phyloP scores from a whole-genome alignment of 1,140 invertebrate species.

The Drosophila mayri region DNA sequence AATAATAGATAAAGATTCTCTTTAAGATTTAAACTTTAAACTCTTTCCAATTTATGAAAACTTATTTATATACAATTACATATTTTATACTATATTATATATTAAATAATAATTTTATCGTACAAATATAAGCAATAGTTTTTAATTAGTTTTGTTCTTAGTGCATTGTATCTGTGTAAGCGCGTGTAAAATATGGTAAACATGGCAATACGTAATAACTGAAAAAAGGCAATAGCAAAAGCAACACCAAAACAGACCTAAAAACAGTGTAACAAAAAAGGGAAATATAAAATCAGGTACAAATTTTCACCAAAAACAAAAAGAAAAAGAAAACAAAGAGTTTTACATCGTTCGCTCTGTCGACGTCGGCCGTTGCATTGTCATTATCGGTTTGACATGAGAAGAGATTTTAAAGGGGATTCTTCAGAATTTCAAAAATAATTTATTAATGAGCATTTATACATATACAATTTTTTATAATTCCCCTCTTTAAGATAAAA shows the following conservation, averaged over 20 bases:
- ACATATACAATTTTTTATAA: no score
- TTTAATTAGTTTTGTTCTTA: neutral
- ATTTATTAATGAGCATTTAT: no score
- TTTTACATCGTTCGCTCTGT: conserved; percentile 66
- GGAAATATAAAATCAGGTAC: conserved; percentile 82
- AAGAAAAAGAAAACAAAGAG: conserved; percentile 48
- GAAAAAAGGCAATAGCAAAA: conserved; percentile 40
- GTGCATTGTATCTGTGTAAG: conserved; percentile 39
- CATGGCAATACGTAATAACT: conserved; percentile 81
- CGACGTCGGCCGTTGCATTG: conserved; percentile 45
- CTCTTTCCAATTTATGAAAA: no score
- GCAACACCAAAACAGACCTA: conserved; percentile 5
- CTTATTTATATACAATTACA: no score
- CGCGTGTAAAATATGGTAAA: conserved; percentile 83
- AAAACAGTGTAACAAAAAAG: conserved; percentile 74
- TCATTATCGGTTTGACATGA: conserved; percentile 31
- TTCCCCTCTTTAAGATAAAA: no score
- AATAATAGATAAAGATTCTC: no score
- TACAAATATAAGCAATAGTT: neutral
- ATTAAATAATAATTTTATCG: neutral
- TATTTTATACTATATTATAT: neutral
- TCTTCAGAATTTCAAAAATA: neutral
- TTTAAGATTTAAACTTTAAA: neutral
- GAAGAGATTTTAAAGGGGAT: neutral
- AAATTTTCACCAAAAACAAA: conserved; percentile 72